These are phyloP conservation scores for Platycheirus rosarum DNA, from an alignment of 2,888 invertebrate species.

Conservation along the genomic window DNA sequence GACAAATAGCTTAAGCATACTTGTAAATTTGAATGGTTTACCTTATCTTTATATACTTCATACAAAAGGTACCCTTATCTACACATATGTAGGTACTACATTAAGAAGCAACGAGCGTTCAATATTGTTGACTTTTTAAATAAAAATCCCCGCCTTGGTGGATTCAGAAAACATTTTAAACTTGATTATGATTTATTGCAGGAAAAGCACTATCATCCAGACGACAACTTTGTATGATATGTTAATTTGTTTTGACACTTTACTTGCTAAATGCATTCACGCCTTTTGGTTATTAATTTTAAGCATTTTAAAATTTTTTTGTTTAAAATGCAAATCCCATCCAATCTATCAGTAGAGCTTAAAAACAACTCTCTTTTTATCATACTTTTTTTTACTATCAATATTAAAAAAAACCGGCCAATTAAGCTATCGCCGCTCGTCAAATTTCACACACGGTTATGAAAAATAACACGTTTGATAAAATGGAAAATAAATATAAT, in stretches of 20 bases:
- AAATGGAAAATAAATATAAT: slow-evolving; percentile 36
- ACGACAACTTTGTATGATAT: slow-evolving; percentile 18
- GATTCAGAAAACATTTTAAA: too few relatives aligned
- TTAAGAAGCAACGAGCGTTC: too few relatives aligned
- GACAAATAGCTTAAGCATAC: too few relatives aligned
- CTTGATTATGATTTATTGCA: too few relatives aligned
- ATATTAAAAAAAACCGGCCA: slow-evolving; percentile 24
- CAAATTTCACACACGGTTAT: slow-evolving; percentile 8
- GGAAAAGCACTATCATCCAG: background rate
- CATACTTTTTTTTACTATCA: slow-evolving; percentile 8
- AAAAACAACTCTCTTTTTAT: slow-evolving; percentile 8
- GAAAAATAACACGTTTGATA: slow-evolving; percentile 31
- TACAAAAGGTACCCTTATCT: too few relatives aligned
- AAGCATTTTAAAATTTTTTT: background rate
- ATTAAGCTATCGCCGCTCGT: slow-evolving; percentile 10
- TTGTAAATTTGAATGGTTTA: too few relatives aligned
- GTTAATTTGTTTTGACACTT: slow-evolving; percentile 32
- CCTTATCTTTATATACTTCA: too few relatives aligned
- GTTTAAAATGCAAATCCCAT: slow-evolving; percentile 34
- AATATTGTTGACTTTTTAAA: too few relatives aligned
- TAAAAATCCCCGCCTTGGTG: too few relatives aligned
- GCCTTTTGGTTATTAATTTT: slow-evolving; percentile 25
- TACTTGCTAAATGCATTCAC: slow-evolving; percentile 23
- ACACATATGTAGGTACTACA: too few relatives aligned
- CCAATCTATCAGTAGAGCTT: slow-evolving; percentile 13